phyloP scores from a whole-genome alignment of 37 sponge, comb jelly and placozoan species.

The Haliclona indistincta region DNA sequence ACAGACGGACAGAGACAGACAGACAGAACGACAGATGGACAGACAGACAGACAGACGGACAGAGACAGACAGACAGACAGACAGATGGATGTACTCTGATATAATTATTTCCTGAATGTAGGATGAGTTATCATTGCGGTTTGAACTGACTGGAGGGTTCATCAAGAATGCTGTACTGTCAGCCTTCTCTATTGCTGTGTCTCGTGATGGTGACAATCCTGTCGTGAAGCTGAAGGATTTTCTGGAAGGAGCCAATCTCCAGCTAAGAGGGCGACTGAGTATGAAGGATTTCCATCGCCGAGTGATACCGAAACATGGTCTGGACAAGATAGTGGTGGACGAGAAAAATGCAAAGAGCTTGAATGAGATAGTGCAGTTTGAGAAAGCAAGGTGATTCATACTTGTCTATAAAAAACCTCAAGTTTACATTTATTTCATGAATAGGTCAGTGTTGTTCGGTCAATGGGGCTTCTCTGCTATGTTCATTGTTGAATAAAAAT shows the following conservation, averaged over 20 bases:
- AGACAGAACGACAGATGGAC: too few relatives aligned
- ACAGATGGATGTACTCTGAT: too few relatives aligned
- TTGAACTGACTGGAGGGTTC: conserved; percentile 84
- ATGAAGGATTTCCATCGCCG: conserved; percentile 91
- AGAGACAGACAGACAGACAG: too few relatives aligned
- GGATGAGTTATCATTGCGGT: conserved; percentile 65
- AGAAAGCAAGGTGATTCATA: conserved; percentile 89
- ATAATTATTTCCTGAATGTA: too few relatives aligned
- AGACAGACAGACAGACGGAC: too few relatives aligned
- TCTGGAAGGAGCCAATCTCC: conserved; percentile 78
- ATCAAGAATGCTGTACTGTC: conserved; percentile 87
- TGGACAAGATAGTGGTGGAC: conserved; percentile 66
- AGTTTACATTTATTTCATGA: neutral
- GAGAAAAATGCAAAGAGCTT: conserved; percentile 42
- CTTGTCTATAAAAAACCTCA: too few relatives aligned
- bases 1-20: too few relatives aligned
- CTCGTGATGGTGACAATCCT: conserved; percentile 79
- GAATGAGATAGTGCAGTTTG: conserved; percentile 79
- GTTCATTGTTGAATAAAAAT: too few relatives aligned
- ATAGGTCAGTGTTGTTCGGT: conserved; percentile 82
- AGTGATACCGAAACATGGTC: conserved; percentile 64
- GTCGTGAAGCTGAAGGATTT: conserved; percentile 66
- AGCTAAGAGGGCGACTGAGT: conserved; percentile 82
- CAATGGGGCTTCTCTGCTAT: conserved; percentile 96
- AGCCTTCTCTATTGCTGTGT: conserved; percentile 82